Evolutionary conservation across 2,113 vertebrate species (phyloP).

Genomic region (Pongo pygmaeus): DNA sequence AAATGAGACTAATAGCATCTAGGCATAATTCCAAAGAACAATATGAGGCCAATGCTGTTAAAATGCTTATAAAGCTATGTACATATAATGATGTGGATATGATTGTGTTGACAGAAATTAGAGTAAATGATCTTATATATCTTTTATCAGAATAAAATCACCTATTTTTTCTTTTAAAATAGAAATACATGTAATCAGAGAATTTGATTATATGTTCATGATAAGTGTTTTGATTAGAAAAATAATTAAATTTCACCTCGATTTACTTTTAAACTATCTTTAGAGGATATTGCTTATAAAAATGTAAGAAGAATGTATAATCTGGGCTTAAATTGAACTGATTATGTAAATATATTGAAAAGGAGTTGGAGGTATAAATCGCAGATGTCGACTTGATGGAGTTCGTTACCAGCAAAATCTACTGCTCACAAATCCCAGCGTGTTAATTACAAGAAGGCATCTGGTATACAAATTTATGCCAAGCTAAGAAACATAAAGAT

Average conservation of each 20-base stretch:
- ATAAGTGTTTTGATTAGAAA: constrained; percentile 63
- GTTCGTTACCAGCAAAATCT: constrained; percentile 86
- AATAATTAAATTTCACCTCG: constrained; percentile 70
- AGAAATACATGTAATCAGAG: constrained; percentile 67
- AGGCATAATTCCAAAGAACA: background rate
- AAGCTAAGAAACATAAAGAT: constrained; percentile 84
- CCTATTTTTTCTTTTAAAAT: constrained; percentile 56
- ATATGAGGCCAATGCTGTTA: background rate
- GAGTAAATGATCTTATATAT: background rate
- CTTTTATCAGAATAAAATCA: constrained; percentile 28
- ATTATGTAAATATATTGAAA: constrained; percentile 89
- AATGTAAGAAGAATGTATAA: constrained; percentile 78
- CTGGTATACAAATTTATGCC: constrained; percentile 89
- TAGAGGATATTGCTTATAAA: constrained; percentile 77
- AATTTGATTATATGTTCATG: constrained; percentile 70
- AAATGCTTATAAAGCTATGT: background rate
- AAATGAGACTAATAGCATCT: background rate
- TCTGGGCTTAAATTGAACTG: constrained; percentile 81
- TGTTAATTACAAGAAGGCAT: constrained; percentile 88
- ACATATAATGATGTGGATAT: background rate
- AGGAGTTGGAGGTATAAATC: constrained; percentile 86
- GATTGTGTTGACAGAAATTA: constrained; percentile 13
- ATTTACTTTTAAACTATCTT: constrained; percentile 80
- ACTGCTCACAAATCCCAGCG: constrained; percentile 84
- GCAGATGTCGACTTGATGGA: constrained; percentile 87